Evolutionary conservation across 2,888 invertebrate species (phyloP).

Genomic region (Coremacera marginata): DNA sequence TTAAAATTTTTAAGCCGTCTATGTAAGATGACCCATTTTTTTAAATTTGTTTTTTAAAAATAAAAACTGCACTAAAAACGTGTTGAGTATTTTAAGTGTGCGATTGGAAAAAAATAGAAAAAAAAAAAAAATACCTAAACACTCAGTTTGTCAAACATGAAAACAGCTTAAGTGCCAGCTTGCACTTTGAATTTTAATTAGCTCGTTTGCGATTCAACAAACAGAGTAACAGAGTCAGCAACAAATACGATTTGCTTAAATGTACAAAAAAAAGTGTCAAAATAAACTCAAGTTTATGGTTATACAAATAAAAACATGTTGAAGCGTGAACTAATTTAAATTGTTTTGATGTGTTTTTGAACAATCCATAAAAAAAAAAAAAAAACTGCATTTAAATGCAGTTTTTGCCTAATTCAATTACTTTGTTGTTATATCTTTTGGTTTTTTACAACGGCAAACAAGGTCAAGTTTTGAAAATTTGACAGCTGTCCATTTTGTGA

Average conservation of each 20-base stretch:
- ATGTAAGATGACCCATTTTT: constrained; percentile 13
- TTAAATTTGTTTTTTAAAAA: not conserved
- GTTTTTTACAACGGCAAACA: too few relatives aligned
- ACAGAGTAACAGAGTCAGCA: not conserved
- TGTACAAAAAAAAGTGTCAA: not conserved
- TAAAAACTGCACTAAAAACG: constrained; percentile 14
- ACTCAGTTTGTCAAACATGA: not conserved
- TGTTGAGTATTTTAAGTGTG: constrained; percentile 7
- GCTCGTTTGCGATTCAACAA: not conserved
- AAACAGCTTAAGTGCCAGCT: constrained; percentile 1
- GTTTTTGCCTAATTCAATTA: too few relatives aligned
- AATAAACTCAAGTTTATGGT: not conserved
- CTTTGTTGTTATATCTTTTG: too few relatives aligned
- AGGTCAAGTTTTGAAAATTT: too few relatives aligned
- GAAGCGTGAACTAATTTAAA: not conserved
- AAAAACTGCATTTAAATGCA: too few relatives aligned
- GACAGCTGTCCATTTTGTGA: too few relatives aligned
- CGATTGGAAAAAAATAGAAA: not conserved
- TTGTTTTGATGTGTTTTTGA: too few relatives aligned
- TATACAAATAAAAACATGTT: not conserved
- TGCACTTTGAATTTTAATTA: constrained; percentile 1
- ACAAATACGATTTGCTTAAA: not conserved
- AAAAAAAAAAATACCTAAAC: not conserved
- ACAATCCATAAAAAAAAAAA: too few relatives aligned
- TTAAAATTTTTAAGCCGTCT: not conserved